Percentiles rank a stretch among this genome's conserved stretches.
phyloP scores from a whole-genome alignment of 2,113 vertebrate genomes.

The Cyprinus carpio region DNA sequence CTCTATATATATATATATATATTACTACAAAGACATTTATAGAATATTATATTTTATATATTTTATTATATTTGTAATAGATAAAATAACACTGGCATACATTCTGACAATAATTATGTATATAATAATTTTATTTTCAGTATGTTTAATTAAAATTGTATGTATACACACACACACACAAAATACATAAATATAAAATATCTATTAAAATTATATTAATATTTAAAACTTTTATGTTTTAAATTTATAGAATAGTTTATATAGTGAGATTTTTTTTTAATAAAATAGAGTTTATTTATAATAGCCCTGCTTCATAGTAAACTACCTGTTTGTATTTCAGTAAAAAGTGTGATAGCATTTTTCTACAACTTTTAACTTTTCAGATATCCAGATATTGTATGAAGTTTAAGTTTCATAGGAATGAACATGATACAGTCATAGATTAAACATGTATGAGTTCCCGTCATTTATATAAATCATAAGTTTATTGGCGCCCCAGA shows the following conservation, averaged over 20 bases:
- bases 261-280: neutral
- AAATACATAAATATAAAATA: neutral
- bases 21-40: neutral
- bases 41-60: neutral
- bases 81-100: neutral
- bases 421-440: slow-evolving; percentile 46
- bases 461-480: slow-evolving; percentile 41
- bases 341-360: neutral
- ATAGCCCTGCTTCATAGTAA: neutral
- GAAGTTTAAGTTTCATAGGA: neutral
- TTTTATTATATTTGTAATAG: neutral
- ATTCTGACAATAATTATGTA: neutral
- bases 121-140: no score
- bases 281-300: neutral
- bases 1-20: no score
- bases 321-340: neutral
- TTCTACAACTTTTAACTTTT: neutral
- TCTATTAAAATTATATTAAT: no score
- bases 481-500: slow-evolving; percentile 52
- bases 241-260: no score
- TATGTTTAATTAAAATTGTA: no score
- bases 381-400: neutral
- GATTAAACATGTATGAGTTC: slow-evolving; percentile 52
- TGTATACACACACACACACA: neutral
- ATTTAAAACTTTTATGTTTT: no score